phyloP scores from a whole-genome alignment of 2,113 vertebrate genomes.

The Haliaeetus leucogaster region DNA sequence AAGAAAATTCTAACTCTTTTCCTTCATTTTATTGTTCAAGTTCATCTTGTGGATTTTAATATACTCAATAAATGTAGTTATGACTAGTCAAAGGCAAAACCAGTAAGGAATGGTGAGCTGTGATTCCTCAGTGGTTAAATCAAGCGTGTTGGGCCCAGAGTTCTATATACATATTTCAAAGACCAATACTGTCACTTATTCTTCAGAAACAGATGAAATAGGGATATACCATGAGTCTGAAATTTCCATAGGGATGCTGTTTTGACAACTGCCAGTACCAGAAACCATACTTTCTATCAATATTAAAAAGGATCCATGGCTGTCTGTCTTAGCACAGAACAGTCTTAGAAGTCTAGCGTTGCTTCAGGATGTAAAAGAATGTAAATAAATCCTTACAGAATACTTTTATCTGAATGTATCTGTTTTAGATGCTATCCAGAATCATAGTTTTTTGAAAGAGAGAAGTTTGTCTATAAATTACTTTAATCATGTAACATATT shows the following conservation, averaged over 20 bases:
- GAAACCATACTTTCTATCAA: neutral
- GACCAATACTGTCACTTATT: neutral
- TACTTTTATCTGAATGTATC: neutral
- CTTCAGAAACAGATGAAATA: constrained; percentile 5
- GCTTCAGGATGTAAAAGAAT: neutral
- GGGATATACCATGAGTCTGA: neutral
- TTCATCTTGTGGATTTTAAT: neutral
- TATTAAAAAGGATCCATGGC: neutral
- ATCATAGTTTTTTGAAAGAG: neutral
- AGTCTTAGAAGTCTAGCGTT: constrained; percentile 3
- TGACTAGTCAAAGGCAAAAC: neutral
- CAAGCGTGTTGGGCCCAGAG: neutral
- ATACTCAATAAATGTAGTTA: neutral
- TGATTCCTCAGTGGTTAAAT: constrained; percentile 18
- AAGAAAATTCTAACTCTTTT: neutral
- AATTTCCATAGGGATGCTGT: neutral
- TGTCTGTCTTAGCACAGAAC: neutral
- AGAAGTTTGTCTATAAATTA: neutral
- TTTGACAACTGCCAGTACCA: constrained; percentile 16
- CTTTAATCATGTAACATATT: neutral
- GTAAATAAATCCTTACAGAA: neutral
- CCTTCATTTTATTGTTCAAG: neutral
- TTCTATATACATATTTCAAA: neutral
- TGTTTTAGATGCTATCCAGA: neutral
- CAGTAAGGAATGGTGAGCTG: neutral